These are phyloP conservation scores for Sphyrna mokarran DNA, from an alignment of 2,113 vertebrate species.

Conservation along the genomic window DNA sequence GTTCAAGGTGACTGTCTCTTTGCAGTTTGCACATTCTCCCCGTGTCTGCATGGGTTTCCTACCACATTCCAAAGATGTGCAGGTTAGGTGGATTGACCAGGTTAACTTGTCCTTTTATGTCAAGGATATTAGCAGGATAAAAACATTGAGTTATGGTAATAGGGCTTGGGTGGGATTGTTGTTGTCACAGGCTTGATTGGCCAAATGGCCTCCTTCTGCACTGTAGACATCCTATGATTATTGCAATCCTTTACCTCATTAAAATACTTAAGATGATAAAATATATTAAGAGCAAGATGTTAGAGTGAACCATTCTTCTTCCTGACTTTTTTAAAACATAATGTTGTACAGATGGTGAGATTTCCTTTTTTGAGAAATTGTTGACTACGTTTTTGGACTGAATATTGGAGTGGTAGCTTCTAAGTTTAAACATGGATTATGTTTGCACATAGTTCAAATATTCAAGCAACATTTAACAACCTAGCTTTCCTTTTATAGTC, in stretches of 20 bases:
- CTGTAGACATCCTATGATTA: background rate
- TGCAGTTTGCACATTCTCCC: too few species aligned
- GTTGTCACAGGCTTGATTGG: too few species aligned
- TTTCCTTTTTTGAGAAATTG: slow-evolving; percentile 8
- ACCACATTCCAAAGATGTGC: too few species aligned
- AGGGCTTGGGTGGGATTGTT: too few species aligned
- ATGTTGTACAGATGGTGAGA: background rate
- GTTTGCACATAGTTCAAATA: slow-evolving; percentile 25
- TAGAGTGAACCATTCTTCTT: background rate
- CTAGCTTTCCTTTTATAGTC: slow-evolving; percentile 27
- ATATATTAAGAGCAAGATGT: background rate
- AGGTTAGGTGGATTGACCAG: too few species aligned
- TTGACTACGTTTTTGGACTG: background rate
- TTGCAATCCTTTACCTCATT: background rate
- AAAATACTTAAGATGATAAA: background rate
- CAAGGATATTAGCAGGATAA: too few species aligned
- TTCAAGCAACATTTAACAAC: background rate
- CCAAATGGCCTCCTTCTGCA: too few species aligned
- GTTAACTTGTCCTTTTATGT: too few species aligned
- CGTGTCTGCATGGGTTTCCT: too few species aligned
- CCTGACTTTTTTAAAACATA: background rate
- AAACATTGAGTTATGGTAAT: too few species aligned
- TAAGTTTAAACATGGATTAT: slow-evolving; percentile 30
- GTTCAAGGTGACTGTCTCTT: too few species aligned
- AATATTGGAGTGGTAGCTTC: background rate